These are phyloP conservation scores for Empidonax traillii DNA, from an alignment of 2,113 vertebrate genomes.

Conservation along the genomic window DNA sequence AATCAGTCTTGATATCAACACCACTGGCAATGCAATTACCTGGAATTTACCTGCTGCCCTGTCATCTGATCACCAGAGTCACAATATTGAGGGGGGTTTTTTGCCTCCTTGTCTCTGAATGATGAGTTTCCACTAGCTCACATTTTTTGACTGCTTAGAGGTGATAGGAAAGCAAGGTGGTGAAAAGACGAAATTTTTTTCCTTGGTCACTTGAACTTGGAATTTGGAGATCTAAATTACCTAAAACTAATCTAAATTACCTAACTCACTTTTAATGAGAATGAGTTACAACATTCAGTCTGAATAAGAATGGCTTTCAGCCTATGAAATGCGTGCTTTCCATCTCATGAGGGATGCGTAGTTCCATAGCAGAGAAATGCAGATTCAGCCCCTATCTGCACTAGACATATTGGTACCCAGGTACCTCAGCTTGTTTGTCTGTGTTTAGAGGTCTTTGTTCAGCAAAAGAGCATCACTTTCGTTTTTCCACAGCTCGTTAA, in stretches of 20 bases:
- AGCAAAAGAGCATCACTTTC: not conserved
- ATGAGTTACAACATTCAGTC: not conserved
- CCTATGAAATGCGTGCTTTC: not conserved
- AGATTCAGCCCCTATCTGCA: not conserved
- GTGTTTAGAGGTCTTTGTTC: not conserved
- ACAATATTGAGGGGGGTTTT: not conserved
- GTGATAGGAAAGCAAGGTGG: not conserved
- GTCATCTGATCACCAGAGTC: not conserved
- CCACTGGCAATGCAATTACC: not conserved
- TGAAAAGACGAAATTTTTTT: not conserved
- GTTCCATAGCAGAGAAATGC: not conserved
- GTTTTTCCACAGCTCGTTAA: not conserved
- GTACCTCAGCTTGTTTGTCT: not conserved
- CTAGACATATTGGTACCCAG: not conserved
- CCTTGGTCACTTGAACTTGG: not conserved
- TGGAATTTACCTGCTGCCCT: not conserved
- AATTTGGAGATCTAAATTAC: not conserved
- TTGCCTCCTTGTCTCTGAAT: not conserved
- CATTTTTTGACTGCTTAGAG: not conserved
- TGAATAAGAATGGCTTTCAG: not conserved
- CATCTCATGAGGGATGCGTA: not conserved
- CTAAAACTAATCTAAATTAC: not conserved
- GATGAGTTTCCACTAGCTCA: not conserved
- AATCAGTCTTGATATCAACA: not conserved
- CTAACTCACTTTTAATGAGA: not conserved